Base-by-base conservation (phyloP, 2,888 invertebrate genomes). In the Sabatieria punctata region DNA sequence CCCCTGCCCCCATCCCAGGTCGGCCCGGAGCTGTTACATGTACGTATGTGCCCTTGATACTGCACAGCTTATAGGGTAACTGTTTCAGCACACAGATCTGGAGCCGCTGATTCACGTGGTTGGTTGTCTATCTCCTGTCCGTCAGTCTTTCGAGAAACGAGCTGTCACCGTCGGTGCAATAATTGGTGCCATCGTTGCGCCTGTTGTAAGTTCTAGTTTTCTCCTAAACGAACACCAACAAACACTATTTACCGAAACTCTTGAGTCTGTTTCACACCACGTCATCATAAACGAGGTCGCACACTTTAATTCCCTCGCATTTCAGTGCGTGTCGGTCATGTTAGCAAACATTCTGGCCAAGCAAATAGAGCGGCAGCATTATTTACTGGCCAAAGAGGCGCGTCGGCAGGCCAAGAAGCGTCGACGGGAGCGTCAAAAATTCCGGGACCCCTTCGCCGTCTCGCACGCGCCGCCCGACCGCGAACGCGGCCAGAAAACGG, bases 301-400 rank as follows among this genome's bases (percentile, higher is more conserved):
- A n/a, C n/a, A n/a, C n/a, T n/a, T n/a, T n/a, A n/a, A n/a, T n/a
- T n/a, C n/a, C n/a, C n/a, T 41, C 18, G 26, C 11, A 40, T 56
- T 58, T 50, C 54, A 63, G 63, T 60, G 58, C 43, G 41, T 63
- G 13, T 57, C 57, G 13, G 58, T 63, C 2, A 61, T 60, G 35
- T 51, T 63, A 2, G 52, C 61, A 4, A 62, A 63, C 49, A 53
- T 64, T 27, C 52, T 63, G 30, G 60, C 61, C 1, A 56, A 58
- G 39, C 63, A 63, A 55, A 61, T 63, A 40, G 64, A 63, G 35
- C 61, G 60, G 45, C 63, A 63, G 45, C 54, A 54, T 19, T 64
- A 55, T 46, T 42, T 63, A 27, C 51, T 63, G 41, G 59, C 57
- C 22, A 49, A 60, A 40, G 60, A 63, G 53, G 59, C 58, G 2